Percentiles rank a stretch among this genome's conserved stretches.
These are phyloP conservation scores for Lagenorhynchus albirostris DNA, from an alignment of 2,113 vertebrate species.

Conservation along the genomic window DNA sequence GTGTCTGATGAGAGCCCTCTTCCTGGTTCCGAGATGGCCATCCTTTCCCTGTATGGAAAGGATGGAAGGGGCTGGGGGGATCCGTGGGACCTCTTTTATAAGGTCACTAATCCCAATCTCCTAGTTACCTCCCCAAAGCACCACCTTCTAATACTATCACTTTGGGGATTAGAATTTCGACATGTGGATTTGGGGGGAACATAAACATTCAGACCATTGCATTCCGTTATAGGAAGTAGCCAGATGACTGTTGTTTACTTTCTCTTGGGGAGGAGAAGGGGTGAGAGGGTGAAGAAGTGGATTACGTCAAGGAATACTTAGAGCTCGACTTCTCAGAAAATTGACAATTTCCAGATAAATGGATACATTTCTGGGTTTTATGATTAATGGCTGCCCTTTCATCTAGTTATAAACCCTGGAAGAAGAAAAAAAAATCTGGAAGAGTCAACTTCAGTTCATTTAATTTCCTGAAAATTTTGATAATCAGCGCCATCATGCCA, in stretches of 20 bases:
- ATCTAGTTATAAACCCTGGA: neutral
- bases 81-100: neutral
- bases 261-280: neutral
- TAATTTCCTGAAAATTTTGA: neutral
- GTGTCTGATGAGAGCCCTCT: neutral
- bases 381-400: neutral
- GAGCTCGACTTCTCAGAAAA: neutral
- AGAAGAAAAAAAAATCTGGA: neutral
- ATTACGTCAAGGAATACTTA: neutral
- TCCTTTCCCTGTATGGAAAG: rapidly evolving
- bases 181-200: too few species aligned
- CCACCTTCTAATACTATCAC: neutral
- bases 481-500: neutral
- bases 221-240: neutral
- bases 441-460: neutral
- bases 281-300: neutral
- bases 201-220: neutral
- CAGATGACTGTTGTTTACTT: neutral
- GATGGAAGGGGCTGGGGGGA: neutral
- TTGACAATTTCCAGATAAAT: neutral
- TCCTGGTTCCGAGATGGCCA: neutral
- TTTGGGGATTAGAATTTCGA: neutral
- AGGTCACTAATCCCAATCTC: neutral
- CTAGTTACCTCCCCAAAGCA: neutral
- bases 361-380: neutral